Conservation (phyloP, 2,797 vertebrate species). For the Myotis vivesi region DNA sequence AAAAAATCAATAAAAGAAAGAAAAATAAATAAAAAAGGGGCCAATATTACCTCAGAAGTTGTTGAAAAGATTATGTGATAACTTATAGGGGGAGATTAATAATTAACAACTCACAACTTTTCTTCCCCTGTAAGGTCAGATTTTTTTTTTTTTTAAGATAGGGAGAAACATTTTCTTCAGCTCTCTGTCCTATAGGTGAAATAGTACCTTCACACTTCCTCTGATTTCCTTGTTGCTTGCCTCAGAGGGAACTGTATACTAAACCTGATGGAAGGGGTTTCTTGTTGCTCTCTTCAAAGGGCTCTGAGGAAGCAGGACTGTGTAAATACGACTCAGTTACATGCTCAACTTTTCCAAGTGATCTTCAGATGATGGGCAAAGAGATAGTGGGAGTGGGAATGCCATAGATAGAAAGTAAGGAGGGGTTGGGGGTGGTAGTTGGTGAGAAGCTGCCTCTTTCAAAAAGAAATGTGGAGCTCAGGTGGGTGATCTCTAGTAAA, state of each 20-base stretch:
- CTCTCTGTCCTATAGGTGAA: background rate
- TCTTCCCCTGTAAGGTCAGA: background rate
- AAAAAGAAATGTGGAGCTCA: slow-evolving; percentile 29
- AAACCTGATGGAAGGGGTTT: background rate
- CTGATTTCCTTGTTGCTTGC: slow-evolving; percentile 13
- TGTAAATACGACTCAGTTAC: background rate
- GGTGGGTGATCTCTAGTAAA: slow-evolving; percentile 30
- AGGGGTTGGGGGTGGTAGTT: background rate
- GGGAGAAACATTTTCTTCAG: background rate
- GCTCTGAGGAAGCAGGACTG: background rate
- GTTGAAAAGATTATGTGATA: background rate
- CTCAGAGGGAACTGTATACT: background rate
- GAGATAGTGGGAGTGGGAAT: background rate
- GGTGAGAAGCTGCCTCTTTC: slow-evolving; percentile 24
- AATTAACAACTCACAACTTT: background rate
- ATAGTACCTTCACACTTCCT: background rate
- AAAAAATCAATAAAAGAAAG: background rate
- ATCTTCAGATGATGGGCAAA: background rate
- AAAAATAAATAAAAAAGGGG: background rate
- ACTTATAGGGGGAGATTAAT: background rate
- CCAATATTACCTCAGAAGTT: background rate
- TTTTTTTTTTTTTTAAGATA: slow-evolving; percentile 37
- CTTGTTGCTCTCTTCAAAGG: background rate
- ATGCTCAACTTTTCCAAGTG: slow-evolving; percentile 14
- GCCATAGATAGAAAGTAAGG: background rate